phyloP scores from a whole-genome alignment of 2,797 vertebrate genomes.

The Pelochelys cantorii region DNA sequence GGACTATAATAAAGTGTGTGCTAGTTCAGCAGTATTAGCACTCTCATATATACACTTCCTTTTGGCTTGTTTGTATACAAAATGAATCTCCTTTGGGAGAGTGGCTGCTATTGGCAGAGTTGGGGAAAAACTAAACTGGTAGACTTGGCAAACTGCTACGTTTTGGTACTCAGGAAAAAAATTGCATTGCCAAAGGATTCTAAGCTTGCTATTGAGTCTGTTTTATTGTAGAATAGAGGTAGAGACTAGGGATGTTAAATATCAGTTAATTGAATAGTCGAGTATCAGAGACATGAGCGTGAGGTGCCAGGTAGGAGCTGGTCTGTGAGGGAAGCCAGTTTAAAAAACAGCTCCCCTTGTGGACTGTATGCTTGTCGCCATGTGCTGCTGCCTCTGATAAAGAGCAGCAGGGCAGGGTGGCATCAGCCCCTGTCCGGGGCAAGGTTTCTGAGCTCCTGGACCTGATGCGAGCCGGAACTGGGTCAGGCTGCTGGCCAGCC shows the following conservation, averaged over 20 bases:
- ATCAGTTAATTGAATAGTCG: too few relatives aligned
- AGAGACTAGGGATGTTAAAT: not conserved
- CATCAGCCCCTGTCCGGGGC: too few relatives aligned
- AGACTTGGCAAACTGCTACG: not conserved
- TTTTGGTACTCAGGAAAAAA: not conserved
- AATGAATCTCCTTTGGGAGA: conserved; percentile 57
- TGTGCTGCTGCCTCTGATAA: too few relatives aligned
- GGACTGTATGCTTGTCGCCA: too few relatives aligned
- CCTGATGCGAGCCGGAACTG: too few relatives aligned
- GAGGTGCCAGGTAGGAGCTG: too few relatives aligned
- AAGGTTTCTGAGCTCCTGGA: too few relatives aligned
- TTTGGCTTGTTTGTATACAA: not conserved
- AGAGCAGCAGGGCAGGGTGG: too few relatives aligned
- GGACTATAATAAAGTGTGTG: conserved; percentile 9
- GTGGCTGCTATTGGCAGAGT: conserved; percentile 23
- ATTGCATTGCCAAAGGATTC: not conserved
- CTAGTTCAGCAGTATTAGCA: not conserved
- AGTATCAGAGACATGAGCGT: too few relatives aligned
- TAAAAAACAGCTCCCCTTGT: too few relatives aligned
- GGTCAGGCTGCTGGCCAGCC: too few relatives aligned
- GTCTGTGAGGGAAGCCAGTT: too few relatives aligned
- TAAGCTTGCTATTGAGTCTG: not conserved
- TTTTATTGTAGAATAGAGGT: not conserved
- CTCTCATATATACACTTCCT: not conserved
- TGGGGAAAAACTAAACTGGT: conserved; percentile 5